Conservation (phyloP, 2,888 invertebrate species). For the Cephus nigrinus region DNA sequence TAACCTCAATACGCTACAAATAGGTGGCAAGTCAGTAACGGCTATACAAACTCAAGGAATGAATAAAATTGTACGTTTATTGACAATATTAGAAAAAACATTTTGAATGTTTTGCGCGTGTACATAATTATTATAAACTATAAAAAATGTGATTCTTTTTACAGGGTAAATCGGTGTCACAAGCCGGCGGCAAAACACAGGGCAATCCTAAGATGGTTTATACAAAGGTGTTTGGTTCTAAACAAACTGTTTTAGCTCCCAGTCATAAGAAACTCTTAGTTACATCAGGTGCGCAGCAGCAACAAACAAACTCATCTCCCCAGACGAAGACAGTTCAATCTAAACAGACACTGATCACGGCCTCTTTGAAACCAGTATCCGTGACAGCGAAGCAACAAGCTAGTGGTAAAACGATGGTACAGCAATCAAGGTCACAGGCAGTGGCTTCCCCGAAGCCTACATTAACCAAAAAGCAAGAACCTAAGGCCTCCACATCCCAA, state of each 20-base stretch:
- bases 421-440: constrained; percentile 43
- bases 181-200: constrained; percentile 31
- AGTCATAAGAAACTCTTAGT: constrained; percentile 55
- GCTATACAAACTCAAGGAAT: constrained; percentile 47
- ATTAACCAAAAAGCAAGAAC: constrained; percentile 40
- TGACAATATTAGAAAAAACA: constrained; percentile 16
- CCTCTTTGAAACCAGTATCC: constrained; percentile 36
- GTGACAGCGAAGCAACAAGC: constrained; percentile 12
- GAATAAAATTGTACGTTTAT: constrained; percentile 33
- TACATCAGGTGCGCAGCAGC: constrained; percentile 43
- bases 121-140: constrained; percentile 10
- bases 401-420: background rate
- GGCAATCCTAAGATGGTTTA: constrained; percentile 56
- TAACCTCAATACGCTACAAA: constrained; percentile 51
- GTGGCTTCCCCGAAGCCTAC: constrained; percentile 22
- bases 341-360: constrained; percentile 30
- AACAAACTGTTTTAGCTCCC: constrained; percentile 55
- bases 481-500: constrained; percentile 34
- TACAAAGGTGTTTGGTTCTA: constrained; percentile 55
- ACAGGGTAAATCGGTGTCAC: constrained; percentile 33
- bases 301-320: constrained; percentile 22
- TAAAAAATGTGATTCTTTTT: constrained; percentile 7
- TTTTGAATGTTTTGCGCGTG: constrained; percentile 1
- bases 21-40: constrained; percentile 52
- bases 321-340: constrained; percentile 27